Evolutionary conservation across 2,888 invertebrate genomes (phyloP), one percentile per base, ranked within the genome.

Genomic region (Acanthococcus lagerstroemiae): DNA sequence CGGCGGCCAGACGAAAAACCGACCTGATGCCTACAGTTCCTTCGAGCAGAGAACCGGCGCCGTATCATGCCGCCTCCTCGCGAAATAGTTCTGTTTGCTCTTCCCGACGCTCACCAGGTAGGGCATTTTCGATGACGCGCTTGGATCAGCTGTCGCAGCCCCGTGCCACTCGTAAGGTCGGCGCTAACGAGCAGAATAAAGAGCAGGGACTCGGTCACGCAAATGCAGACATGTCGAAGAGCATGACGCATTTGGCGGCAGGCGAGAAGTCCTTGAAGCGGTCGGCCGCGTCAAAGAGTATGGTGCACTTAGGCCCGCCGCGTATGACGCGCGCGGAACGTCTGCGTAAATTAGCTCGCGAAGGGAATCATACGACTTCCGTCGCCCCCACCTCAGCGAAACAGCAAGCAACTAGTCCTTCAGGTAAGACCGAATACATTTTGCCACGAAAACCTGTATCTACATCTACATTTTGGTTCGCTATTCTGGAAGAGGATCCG

Each of bases 61-160:
- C 21, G 19, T 46, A 25, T 19, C 15, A 7, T 37, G 12, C 52
- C 5, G 12, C 27, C 24, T 50, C 26, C 50, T 61, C 61, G 17
- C 73, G 77, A 78, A 69, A 79, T 76, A 72, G 77, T 74, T 78
- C 80, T 73, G 77, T 78, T 75, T 68, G 67, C 55, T 68, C 69
- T 65, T 68, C 68, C 61, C 69, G 68, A 72, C 77, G 78, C 70
- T 78, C 80, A 69, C 84, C 84, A 86, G 87, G 87, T 84, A 90
- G 92, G 84, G 91, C 92, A 75, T 88, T 88, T 81, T 91, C 91
- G 78, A 91, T 93, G 91, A 88, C 91, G 75, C 86, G 93, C 73
- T 84, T 93, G 81, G 93, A 93, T 83, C 85, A 86, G 77, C 82
- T 88, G 77, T 82, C 88, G 73, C 84, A 83, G 78, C 87, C 88